A percentile compares a stretch with the other conserved stretches of the same genome.
Conservation (phyloP, 2,888 invertebrate genomes). For the Mylabris sibirica region DNA sequence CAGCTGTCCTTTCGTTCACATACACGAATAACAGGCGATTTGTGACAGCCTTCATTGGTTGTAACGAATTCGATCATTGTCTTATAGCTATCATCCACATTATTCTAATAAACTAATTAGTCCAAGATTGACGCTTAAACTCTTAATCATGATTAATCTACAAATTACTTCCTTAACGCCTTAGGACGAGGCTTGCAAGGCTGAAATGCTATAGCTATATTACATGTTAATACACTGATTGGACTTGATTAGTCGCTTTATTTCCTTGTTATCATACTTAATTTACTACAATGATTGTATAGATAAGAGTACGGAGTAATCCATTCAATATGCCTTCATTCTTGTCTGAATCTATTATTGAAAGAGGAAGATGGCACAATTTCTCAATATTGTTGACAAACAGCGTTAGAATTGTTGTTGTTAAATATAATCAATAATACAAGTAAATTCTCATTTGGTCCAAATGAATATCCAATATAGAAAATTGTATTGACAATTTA, state of each 20-base stretch:
- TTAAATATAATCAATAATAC: too few species aligned
- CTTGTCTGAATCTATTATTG: too few species aligned
- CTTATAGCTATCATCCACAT: not conserved
- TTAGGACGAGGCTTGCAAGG: slow-evolving; percentile 10
- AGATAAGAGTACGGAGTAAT: too few species aligned
- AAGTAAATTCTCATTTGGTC: not conserved
- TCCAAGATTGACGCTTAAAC: slow-evolving; percentile 36
- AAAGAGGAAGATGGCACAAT: too few species aligned
- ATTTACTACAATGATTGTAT: too few species aligned
- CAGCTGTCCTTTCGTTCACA: not conserved
- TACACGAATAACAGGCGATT: not conserved
- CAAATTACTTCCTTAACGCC: slow-evolving; percentile 36
- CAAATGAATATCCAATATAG: not conserved
- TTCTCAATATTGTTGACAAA: too few species aligned
- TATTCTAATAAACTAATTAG: slow-evolving; percentile 32
- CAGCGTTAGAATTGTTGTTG: too few species aligned
- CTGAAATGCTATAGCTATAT: not conserved
- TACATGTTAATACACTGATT: not conserved
- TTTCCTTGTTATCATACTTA: too few species aligned
- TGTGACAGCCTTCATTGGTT: not conserved
- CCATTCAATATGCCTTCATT: too few species aligned
- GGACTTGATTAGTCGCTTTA: too few species aligned
- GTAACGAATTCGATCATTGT: not conserved
- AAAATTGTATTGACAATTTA: not conserved
- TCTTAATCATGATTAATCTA: slow-evolving; percentile 44